These are phyloP conservation scores for Sebastiscus tertius DNA, from an alignment of 2,797 vertebrate genomes.

Conservation along the genomic window DNA sequence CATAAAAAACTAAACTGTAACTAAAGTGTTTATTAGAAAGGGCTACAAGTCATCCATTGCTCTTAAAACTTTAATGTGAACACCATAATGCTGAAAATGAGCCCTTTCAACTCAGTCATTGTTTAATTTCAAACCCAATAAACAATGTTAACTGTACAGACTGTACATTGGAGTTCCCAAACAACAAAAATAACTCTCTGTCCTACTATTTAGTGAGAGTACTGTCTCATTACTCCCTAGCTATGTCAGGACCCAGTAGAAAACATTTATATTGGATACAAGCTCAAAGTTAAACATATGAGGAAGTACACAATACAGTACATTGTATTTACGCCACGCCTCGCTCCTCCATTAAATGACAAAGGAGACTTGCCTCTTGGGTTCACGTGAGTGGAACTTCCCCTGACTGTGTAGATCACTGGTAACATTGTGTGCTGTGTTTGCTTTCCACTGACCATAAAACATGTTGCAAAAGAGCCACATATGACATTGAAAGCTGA, in stretches of 20 bases:
- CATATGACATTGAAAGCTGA: neutral
- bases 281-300: conserved; percentile 26
- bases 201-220: neutral
- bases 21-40: neutral
- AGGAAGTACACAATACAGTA: neutral
- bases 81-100: neutral
- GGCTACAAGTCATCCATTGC: neutral
- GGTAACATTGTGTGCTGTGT: conserved; percentile 25
- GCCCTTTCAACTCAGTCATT: neutral
- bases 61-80: neutral
- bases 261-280: neutral
- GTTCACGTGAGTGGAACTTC: conserved; percentile 44
- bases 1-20: neutral
- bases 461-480: neutral
- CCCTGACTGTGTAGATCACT: conserved; percentile 39
- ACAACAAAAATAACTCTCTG: neutral
- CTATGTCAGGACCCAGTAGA: neutral
- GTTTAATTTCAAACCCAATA: neutral
- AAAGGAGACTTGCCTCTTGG: conserved; percentile 38
- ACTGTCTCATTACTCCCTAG: neutral
- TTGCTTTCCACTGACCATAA: conserved; percentile 2
- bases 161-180: neutral
- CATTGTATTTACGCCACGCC: conserved; percentile 22
- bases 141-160: neutral
- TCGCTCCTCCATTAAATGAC: conserved; percentile 32